Conservation (phyloP, 2,888 invertebrate genomes). For the Endomychus coccineus region DNA sequence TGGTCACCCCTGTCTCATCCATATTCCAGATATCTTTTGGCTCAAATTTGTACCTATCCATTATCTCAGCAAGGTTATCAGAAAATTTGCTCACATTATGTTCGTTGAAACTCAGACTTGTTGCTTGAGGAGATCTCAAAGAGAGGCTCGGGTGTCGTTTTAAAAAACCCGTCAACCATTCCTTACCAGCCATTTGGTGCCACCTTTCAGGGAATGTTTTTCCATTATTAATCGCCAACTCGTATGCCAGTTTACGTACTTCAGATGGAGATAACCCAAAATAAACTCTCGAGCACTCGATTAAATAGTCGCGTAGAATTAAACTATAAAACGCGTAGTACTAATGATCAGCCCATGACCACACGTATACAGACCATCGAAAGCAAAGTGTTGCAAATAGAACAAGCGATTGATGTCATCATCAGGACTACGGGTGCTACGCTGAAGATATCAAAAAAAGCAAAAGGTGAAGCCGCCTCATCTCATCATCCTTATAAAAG, state of each 20-base stretch:
- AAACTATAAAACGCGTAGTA: too few relatives aligned
- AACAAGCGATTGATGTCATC: too few relatives aligned
- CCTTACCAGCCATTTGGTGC: constrained; percentile 12
- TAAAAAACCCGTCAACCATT: constrained; percentile 15
- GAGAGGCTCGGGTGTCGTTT: too few relatives aligned
- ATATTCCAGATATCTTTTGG: constrained; percentile 34
- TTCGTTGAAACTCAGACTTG: constrained; percentile 29
- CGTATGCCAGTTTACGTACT: constrained; percentile 10
- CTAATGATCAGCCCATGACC: too few relatives aligned
- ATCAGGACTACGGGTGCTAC: too few relatives aligned
- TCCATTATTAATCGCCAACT: constrained; percentile 13
- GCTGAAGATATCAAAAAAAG: too few relatives aligned
- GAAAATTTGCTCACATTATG: constrained; percentile 21
- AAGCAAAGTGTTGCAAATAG: too few relatives aligned
- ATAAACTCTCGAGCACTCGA: constrained; percentile 11
- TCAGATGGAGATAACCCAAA: constrained; percentile 10
- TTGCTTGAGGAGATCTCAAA: too few relatives aligned
- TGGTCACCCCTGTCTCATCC: constrained; percentile 37
- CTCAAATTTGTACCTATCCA: constrained; percentile 5
- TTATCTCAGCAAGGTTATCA: constrained; percentile 22
- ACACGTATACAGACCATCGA: too few relatives aligned
- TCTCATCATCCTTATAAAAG: too few relatives aligned
- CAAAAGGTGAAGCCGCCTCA: too few relatives aligned
- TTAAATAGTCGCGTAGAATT: constrained; percentile 8
- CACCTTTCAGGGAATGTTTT: constrained; percentile 13